Base-by-base conservation (phyloP, 1,140 invertebrate species). In the Caenorhabditis brenneri region DNA sequence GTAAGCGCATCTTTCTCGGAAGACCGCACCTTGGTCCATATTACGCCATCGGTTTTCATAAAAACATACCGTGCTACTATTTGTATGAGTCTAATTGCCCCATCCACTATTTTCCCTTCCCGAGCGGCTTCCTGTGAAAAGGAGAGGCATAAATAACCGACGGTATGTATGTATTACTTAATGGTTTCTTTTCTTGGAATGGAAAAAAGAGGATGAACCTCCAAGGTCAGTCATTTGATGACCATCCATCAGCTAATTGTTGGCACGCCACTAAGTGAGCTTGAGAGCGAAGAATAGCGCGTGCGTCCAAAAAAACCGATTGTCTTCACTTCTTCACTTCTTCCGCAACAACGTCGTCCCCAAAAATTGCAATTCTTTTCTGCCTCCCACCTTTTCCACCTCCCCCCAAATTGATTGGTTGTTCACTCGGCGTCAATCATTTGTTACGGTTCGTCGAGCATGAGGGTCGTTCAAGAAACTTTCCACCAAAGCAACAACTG, bases 81-180 rank as follows among this genome's bases (percentile, higher is more conserved):
- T 74, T 74, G 65, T 31, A 42, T 74, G 53, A 19, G 36, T 24
- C 36, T 74, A 74, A 74, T 74, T 74, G 65, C 65, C 65, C 65
- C 65, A 74, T 74, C 65, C n/a, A 29, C 29, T 29, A 42, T 74
- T 31, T 74, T 42, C 36, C 22, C 24, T 42, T 42, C 36, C 7
- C 36, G 65, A 74, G 65, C 65, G 65, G 65, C 65, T 74, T 74
- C 65, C 65, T 42, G 36, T 42, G n/a, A 46, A n/a, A 74, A 31
- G n/a, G 10, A 74, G 65, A 74, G 33, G 65, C 65, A 74, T 74
- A 74, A 42, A 74, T 74, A 74, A 74, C 36, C 36, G 65, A 74
- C 65, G 65, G 65, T 74, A 74, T 74, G 65, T 74, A 74, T 74
- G 65, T 74, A 74, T 74, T 74, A 74, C 65, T 74, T 74, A 74